These are phyloP conservation scores for Scomberomorus guttatus DNA, from an alignment of 2,797 vertebrate species.

Conservation along the genomic window DNA sequence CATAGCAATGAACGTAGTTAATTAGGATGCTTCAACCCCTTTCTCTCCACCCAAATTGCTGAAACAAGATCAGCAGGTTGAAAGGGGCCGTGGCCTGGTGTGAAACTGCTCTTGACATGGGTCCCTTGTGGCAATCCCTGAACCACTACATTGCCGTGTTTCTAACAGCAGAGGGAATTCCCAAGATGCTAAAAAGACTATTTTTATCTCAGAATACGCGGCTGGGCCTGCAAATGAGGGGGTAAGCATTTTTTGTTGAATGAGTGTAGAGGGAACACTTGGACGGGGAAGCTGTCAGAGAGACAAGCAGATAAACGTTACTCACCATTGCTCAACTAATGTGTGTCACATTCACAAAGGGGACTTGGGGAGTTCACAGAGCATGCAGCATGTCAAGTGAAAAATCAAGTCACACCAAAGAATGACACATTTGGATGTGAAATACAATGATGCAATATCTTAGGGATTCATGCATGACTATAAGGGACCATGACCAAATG, in stretches of 20 bases:
- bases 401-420: conserved; percentile 1
- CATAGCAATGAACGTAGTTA: conserved; percentile 40
- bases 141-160: conserved; percentile 36
- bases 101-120: conserved; percentile 19
- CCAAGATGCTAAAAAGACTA: conserved; percentile 47
- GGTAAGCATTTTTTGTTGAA: conserved; percentile 48
- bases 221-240: conserved; percentile 38
- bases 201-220: conserved; percentile 47
- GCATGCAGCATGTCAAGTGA: neutral
- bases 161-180: conserved; percentile 47
- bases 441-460: neutral
- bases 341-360: conserved; percentile 13
- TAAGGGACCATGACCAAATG: neutral
- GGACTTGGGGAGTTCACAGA: conserved; percentile 23
- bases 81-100: conserved; percentile 26
- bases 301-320: conserved; percentile 33
- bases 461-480: neutral
- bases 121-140: conserved; percentile 49
- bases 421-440: conserved; percentile 23
- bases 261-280: conserved; percentile 46
- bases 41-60: conserved; percentile 20
- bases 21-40: conserved; percentile 46
- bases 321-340: conserved; percentile 14
- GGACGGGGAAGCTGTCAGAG: conserved; percentile 47
- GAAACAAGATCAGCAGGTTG: conserved; percentile 38